Conservation (phyloP, 2,888 invertebrate genomes). For the Drosophila pseudotakahashii region DNA sequence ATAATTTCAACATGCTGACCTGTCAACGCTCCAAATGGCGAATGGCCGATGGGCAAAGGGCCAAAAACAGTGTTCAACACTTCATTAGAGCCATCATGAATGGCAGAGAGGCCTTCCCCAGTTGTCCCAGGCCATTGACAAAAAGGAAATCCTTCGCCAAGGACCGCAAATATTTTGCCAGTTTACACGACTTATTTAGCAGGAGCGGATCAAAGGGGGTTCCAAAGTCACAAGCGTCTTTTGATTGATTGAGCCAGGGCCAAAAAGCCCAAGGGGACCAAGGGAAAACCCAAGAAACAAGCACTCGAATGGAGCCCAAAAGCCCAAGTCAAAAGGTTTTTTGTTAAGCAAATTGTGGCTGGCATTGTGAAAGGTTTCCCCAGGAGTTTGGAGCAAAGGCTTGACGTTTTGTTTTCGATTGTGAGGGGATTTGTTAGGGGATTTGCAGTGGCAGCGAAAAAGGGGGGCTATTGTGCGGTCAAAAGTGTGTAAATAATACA, state of each 20-base stretch:
- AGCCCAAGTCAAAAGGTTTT: slow-evolving; percentile 73
- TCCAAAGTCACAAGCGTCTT: slow-evolving; percentile 58
- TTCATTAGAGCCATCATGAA: slow-evolving; percentile 69
- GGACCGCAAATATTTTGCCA: slow-evolving; percentile 67
- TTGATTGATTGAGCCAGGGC: slow-evolving; percentile 70
- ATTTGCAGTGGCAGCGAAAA: slow-evolving; percentile 11
- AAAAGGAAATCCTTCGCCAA: slow-evolving; percentile 1
- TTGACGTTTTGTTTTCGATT: slow-evolving; percentile 64
- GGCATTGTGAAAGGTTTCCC: slow-evolving; percentile 59
- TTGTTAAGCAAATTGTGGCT: slow-evolving; percentile 75
- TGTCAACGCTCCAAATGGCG: slow-evolving; percentile 28
- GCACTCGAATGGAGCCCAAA: slow-evolving; percentile 9
- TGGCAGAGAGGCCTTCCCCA: not conserved
- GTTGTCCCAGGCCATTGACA: slow-evolving; percentile 7
- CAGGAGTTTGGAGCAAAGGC: slow-evolving; percentile 21
- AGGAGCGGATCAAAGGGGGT: slow-evolving; percentile 49
- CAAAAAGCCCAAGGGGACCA: slow-evolving; percentile 22
- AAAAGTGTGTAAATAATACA: not conserved
- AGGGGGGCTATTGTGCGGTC: not conserved
- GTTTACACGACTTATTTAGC: slow-evolving; percentile 68
- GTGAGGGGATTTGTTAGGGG: slow-evolving; percentile 43
- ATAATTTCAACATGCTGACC: slow-evolving; percentile 64
- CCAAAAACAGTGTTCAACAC: slow-evolving; percentile 46
- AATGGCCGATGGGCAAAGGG: slow-evolving; percentile 40
- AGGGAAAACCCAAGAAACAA: slow-evolving; percentile 1